Percentiles rank a stretch among this genome's conserved stretches.
Evolutionary conservation across 2,888 invertebrate genomes (phyloP).

Genomic region (Dicyrtoma fusca): DNA sequence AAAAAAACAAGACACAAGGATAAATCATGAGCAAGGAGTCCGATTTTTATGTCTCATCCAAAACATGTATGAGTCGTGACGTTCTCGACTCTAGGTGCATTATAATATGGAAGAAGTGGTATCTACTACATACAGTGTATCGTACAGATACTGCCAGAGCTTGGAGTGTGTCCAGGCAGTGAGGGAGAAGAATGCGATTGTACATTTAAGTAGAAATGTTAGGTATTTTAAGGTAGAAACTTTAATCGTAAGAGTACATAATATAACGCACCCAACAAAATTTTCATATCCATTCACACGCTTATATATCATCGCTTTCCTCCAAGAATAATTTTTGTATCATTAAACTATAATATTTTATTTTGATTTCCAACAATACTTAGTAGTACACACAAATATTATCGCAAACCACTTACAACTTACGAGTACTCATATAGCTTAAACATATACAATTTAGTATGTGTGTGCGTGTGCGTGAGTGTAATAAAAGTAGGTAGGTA

Average conservation of each 20-base stretch:
- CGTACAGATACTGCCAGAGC: no score
- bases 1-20: not conserved
- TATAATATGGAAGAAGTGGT: not conserved
- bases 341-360: no score
- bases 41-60: not conserved
- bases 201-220: not conserved
- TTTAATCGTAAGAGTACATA: not conserved
- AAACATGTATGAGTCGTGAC: not conserved
- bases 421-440: no score
- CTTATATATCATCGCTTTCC: not conserved
- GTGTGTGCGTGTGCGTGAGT: no score
- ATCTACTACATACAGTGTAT: slow-evolving; percentile 10
- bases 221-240: not conserved
- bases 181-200: slow-evolving; percentile 1
- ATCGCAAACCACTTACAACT: no score
- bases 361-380: no score
- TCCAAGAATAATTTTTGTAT: no score
- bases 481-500: no score
- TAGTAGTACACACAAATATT: no score
- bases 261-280: slow-evolving; percentile 4
- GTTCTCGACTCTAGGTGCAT: not conserved
- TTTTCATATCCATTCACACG: slow-evolving; percentile 19
- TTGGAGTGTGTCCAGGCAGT: not conserved
- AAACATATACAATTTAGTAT: no score
- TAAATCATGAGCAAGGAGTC: not conserved